Conservation (phyloP, 2,797 vertebrate species). For the Gymnoscopelus braueri region DNA sequence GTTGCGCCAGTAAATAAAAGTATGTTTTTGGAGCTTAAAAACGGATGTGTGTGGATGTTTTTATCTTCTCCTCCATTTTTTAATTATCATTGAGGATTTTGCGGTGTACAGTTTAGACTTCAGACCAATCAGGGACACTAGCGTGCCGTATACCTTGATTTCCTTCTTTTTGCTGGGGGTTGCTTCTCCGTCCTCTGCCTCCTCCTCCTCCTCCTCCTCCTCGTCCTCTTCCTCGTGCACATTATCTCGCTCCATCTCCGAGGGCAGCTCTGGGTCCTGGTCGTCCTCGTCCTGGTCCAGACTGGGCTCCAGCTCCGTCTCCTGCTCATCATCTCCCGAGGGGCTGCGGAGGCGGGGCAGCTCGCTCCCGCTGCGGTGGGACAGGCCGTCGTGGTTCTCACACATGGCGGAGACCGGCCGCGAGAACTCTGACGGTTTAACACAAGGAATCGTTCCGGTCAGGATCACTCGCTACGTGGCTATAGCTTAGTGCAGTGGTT, state of each 20-base stretch:
- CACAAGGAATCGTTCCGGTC: background rate
- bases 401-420: constrained; percentile 90
- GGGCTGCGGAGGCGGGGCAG: constrained; percentile 69
- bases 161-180: constrained; percentile 95
- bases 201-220: constrained; percentile 55
- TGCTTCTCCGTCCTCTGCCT: constrained; percentile 77
- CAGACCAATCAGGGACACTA: too few relatives aligned
- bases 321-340: constrained; percentile 84
- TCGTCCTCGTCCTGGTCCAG: constrained; percentile 79
- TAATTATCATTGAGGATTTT: too few relatives aligned
- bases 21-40: too few relatives aligned
- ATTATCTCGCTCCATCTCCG: constrained; percentile 46
- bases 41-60: too few relatives aligned
- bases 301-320: constrained; percentile 80
- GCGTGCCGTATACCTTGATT: constrained; percentile 86
- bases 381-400: constrained; percentile 87
- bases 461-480: background rate
- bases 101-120: too few relatives aligned
- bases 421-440: constrained; percentile 86
- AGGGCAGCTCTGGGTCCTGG: constrained; percentile 64
- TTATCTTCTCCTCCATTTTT: too few relatives aligned
- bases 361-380: constrained; percentile 76
- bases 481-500: too few relatives aligned
- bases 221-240: constrained; percentile 77
- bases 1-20: too few relatives aligned